Evolutionary conservation across 2,113 vertebrate genomes (phyloP).

Genomic region (Ageneiosus marmoratus): DNA sequence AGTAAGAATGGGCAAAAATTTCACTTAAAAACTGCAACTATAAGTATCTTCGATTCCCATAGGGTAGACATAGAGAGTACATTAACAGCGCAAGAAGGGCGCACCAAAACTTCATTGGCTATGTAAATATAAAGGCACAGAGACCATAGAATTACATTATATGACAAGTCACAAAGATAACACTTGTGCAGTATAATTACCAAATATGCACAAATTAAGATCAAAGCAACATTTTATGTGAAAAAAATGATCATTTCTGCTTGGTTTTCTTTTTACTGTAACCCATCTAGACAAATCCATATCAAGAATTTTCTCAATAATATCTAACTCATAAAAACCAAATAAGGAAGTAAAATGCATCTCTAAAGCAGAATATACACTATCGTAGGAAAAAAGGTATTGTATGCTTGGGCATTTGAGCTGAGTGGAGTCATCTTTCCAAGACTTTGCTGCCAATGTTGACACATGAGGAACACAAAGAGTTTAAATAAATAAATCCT

Average conservation of each 20-base stretch:
- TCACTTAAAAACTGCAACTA: too few relatives aligned
- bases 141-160: neutral
- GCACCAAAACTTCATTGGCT: neutral
- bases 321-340: neutral
- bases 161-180: neutral
- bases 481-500: conserved; percentile 10
- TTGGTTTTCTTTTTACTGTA: neutral
- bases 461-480: neutral
- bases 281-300: neutral
- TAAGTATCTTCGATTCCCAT: too few relatives aligned
- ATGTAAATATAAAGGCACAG: neutral
- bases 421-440: conserved; percentile 5
- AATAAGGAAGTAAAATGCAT: conserved; percentile 4
- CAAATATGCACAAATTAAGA: neutral
- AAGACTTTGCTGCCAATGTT: neutral
- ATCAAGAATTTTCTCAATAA: neutral
- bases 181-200: neutral
- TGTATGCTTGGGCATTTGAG: neutral
- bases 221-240: neutral
- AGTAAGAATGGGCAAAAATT: too few relatives aligned
- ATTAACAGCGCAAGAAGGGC: neutral
- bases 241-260: neutral
- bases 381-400: neutral
- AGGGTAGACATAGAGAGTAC: neutral
- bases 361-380: neutral